Evolutionary conservation across 2,888 invertebrate genomes (phyloP).

Genomic region (Clepsis dumicolana): DNA sequence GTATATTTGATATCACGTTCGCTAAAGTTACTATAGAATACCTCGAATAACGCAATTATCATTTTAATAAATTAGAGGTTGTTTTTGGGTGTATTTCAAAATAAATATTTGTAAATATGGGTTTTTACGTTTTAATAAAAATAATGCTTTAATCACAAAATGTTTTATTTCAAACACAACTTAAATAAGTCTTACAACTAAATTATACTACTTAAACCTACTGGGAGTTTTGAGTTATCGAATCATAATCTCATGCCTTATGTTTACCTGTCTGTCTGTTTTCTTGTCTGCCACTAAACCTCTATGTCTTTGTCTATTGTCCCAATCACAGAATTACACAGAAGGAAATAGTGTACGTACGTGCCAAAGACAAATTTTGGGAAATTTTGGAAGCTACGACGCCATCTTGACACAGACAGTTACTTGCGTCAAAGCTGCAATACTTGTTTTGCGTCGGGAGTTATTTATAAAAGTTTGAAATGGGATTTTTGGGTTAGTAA

Average conservation of each 20-base stretch:
- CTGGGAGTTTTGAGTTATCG: neutral
- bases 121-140: neutral
- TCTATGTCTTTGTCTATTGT: too few relatives aligned
- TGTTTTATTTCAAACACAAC: neutral
- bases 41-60: neutral
- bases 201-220: conserved; percentile 2
- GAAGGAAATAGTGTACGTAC: too few relatives aligned
- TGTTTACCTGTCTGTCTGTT: neutral
- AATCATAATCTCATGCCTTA: neutral
- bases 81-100: conserved; percentile 4
- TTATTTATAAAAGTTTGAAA: too few relatives aligned
- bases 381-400: too few relatives aligned
- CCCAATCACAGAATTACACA: too few relatives aligned
- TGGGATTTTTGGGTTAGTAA: too few relatives aligned
- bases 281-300: neutral
- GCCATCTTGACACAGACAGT: too few relatives aligned
- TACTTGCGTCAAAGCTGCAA: too few relatives aligned
- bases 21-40: neutral
- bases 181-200: conserved; percentile 5
- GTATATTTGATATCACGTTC: neutral
- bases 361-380: too few relatives aligned
- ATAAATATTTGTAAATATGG: conserved; percentile 20
- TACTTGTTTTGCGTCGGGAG: too few relatives aligned
- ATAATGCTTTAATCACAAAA: neutral
- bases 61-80: neutral